Conservation (phyloP, 2,113 vertebrate genomes). For the Petaurus breviceps region DNA sequence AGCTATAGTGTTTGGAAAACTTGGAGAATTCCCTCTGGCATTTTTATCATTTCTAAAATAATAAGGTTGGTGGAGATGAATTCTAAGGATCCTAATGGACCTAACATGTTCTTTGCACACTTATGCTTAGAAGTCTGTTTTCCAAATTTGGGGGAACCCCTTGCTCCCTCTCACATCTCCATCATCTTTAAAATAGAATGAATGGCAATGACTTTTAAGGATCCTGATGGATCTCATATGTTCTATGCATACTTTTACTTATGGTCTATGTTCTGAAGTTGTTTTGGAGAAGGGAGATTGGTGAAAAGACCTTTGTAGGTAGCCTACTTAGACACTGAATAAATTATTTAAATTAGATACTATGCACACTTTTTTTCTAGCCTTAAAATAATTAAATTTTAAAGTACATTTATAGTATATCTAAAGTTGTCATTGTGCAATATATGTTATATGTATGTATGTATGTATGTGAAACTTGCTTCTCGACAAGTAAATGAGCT, state of each 20-base stretch:
- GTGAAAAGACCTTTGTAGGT: background rate
- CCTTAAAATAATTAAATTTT: background rate
- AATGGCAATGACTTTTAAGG: background rate
- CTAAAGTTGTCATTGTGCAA: background rate
- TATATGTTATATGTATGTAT: background rate
- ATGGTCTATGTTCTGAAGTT: background rate
- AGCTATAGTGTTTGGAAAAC: background rate
- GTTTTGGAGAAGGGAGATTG: background rate
- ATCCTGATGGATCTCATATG: too few species aligned
- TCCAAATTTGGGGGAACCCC: too few species aligned
- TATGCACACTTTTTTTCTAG: background rate
- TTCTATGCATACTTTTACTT: too few species aligned
- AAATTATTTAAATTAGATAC: background rate
- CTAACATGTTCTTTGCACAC: too few species aligned
- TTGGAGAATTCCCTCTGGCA: background rate
- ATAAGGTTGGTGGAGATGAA: too few species aligned
- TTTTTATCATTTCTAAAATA: too few species aligned
- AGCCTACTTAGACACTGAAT: background rate
- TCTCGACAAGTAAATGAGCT: background rate
- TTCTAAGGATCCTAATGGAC: too few species aligned
- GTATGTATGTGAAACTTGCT: background rate
- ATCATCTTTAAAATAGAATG: background rate
- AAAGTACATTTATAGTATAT: background rate
- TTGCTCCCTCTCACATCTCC: background rate
- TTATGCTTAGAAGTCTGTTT: too few species aligned